These are phyloP conservation scores for Hypolimnas misippus DNA, from an alignment of 2,888 invertebrate genomes.

Conservation along the genomic window DNA sequence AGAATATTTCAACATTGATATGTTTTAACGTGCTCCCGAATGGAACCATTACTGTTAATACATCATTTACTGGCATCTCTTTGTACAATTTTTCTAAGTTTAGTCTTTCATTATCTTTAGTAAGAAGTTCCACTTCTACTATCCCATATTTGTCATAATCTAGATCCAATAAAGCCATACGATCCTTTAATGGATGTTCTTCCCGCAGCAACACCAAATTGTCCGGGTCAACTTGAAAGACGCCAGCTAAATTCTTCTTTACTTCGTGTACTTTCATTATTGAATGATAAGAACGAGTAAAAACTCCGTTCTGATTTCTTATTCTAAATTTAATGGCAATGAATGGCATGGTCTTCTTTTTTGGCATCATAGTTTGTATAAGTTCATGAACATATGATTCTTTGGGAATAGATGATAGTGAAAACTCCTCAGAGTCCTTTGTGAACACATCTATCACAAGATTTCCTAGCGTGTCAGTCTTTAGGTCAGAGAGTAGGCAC, in stretches of 20 bases:
- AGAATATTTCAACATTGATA: conserved; percentile 79
- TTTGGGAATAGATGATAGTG: conserved; percentile 69
- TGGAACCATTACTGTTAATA: conserved; percentile 73
- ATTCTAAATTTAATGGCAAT: conserved; percentile 76
- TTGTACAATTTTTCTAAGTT: conserved; percentile 74
- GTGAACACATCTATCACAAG: conserved; percentile 74
- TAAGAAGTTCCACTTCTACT: conserved; percentile 71
- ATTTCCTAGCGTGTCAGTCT: conserved; percentile 69
- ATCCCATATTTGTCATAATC: conserved; percentile 80
- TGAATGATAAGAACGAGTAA: conserved; percentile 81
- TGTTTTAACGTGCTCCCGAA: conserved; percentile 67
- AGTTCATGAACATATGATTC: conserved; percentile 75
- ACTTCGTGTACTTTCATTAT: conserved; percentile 83
- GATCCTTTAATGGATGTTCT: conserved; percentile 69
- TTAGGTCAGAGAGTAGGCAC: conserved; percentile 65
- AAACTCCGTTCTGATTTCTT: conserved; percentile 68
- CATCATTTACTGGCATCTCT: conserved; percentile 71
- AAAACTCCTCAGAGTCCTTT: conserved; percentile 70
- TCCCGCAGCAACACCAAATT: conserved; percentile 78
- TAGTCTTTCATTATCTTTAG: conserved; percentile 68
- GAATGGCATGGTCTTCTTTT: conserved; percentile 72
- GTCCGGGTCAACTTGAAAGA: conserved; percentile 82
- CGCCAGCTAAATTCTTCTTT: conserved; percentile 83
- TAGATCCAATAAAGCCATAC: conserved; percentile 71
- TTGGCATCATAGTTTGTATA: conserved; percentile 66